phyloP scores from a whole-genome alignment of 2,888 invertebrate species.

The Hypsopygia costalis region DNA sequence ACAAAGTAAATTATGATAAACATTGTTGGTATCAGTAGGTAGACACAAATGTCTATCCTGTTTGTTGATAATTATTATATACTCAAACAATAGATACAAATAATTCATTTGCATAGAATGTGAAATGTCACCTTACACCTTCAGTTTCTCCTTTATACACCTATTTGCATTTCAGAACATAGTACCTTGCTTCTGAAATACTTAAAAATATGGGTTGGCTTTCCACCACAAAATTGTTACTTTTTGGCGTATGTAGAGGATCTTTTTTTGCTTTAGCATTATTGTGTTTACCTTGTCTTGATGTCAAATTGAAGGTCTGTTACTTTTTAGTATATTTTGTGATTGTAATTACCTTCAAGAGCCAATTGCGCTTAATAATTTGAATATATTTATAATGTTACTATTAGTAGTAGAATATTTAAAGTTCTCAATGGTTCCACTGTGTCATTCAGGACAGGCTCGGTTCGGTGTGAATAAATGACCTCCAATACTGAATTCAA shows the following conservation, averaged over 20 bases:
- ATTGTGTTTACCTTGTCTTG: conserved; percentile 9
- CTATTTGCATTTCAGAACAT: too few relatives aligned
- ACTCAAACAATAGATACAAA: too few relatives aligned
- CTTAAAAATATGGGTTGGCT: too few relatives aligned
- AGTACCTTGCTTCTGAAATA: too few relatives aligned
- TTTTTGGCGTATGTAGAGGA: too few relatives aligned
- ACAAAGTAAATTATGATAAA: conserved; percentile 7
- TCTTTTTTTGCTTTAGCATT: conserved; percentile 2
- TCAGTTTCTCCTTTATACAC: too few relatives aligned
- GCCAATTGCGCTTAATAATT: too few relatives aligned
- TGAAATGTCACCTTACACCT: too few relatives aligned
- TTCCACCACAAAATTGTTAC: too few relatives aligned
- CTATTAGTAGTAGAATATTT: conserved; percentile 14
- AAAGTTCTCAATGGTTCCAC: conserved; percentile 5
- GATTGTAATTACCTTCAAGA: not conserved
- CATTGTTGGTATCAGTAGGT: too few relatives aligned
- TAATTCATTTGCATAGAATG: not conserved
- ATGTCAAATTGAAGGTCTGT: conserved; percentile 11
- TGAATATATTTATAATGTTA: conserved; percentile 7
- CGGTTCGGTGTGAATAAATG: conserved; percentile 38
- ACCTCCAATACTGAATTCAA: conserved; percentile 32
- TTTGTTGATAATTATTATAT: too few relatives aligned
- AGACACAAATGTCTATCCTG: conserved; percentile 27
- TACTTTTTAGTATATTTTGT: conserved; percentile 3
- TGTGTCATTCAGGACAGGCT: conserved; percentile 26